Evolutionary conservation across 1,140 invertebrate genomes (phyloP).

Genomic region (Pogonomyrmex barbatus): DNA sequence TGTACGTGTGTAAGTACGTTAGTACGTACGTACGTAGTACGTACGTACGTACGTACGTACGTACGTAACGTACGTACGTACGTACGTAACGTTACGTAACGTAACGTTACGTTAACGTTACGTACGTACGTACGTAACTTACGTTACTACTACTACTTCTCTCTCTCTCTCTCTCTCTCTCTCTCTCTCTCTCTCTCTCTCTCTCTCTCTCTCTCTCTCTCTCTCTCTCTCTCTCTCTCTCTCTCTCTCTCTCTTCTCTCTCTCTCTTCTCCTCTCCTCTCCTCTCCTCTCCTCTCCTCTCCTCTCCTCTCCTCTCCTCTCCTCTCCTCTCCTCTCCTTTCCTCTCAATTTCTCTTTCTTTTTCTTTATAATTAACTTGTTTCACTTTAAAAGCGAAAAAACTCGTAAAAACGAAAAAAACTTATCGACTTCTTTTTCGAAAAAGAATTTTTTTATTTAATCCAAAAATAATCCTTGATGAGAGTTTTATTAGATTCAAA

Average conservation of each 20-base stretch:
- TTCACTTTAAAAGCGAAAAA: not conserved
- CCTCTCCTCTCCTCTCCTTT: conserved; percentile 2
- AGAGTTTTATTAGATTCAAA: conserved; percentile 21
- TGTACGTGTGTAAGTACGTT: no score
- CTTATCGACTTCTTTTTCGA: not conserved
- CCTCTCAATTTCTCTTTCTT: not conserved
- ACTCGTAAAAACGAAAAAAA: not conserved
- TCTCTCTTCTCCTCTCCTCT: no score
- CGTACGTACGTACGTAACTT: no score
- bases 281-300: not conserved
- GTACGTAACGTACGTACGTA: no score
- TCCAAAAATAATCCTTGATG: conserved; percentile 19
- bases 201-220: not conserved
- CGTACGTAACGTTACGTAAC: no score
- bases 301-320: conserved; percentile 3
- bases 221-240: no score
- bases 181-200: conserved; percentile 9
- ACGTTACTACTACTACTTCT: no score
- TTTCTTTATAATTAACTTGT: not conserved
- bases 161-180: no score
- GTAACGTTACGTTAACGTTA: no score
- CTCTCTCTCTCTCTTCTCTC: no score
- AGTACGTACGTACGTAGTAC: no score
- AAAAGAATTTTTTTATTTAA: not conserved
- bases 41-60: no score